phyloP scores from a whole-genome alignment of 1,140 invertebrate genomes.

The Hirudo medicinalis region DNA sequence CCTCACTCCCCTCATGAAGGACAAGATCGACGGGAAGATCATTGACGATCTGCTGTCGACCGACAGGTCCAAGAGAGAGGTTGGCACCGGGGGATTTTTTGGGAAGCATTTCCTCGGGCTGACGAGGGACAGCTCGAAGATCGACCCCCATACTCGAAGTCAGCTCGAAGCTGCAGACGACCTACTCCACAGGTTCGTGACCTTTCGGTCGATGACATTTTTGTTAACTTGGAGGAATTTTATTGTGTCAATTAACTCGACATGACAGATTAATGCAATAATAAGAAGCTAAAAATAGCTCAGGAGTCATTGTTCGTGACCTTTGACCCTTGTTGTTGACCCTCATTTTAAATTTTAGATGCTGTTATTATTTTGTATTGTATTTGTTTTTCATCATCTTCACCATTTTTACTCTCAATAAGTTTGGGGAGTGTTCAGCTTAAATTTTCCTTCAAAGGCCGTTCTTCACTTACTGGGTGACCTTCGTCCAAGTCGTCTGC shows the following conservation, averaged over 20 bases:
- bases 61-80: background rate
- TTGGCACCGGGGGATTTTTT: background rate
- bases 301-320: background rate
- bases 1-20: background rate
- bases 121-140: background rate
- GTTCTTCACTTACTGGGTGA: slow-evolving; percentile 62
- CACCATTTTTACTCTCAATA: background rate
- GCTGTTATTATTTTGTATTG: background rate
- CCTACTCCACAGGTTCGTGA: background rate
- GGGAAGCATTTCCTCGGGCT: background rate
- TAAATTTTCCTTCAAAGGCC: slow-evolving; percentile 2
- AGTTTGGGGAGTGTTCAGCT: background rate
- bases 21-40: background rate
- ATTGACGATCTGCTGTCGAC: background rate
- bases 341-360: background rate
- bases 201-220: background rate
- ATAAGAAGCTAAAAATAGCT: no score
- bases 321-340: background rate
- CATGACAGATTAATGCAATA: background rate
- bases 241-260: background rate
- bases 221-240: background rate
- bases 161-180: background rate
- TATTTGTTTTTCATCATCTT: background rate
- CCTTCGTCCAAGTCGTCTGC: slow-evolving; percentile 83
- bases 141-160: background rate